Evolutionary conservation across 2,113 vertebrate genomes (phyloP), one percentile per base, ranked within the genome.

Genomic region (Pelobates fuscus): DNA sequence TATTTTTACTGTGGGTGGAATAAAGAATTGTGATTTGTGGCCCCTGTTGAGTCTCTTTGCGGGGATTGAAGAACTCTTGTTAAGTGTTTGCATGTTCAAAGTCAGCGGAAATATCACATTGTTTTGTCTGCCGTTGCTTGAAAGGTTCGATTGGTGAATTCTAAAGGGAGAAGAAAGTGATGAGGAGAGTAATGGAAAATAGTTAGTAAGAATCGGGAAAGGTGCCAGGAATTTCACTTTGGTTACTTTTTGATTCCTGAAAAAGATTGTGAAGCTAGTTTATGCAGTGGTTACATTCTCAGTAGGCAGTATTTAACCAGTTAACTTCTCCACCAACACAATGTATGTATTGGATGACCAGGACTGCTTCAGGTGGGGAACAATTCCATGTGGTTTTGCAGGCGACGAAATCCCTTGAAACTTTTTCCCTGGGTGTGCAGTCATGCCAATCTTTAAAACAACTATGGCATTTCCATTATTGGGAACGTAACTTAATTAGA

Each of bases 91-190:
- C n/a, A n/a, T n/a, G n/a, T n/a, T n/a, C n/a, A n/a, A n/a, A 49
- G 59, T 41, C 69, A 32, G 27, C 49, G 70, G 70, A 71, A 71
- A 52, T 52, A 62, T 71, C 49, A 62, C 10, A 55, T 65, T 74
- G 71, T 74, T 74, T 74, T 74, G 71, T 74, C 71, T 74, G 49
- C 61, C 3, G 29, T 18, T 18, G 46, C 49, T n/a, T 23, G 20
- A 54, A 43, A 63, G 60, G 26, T 49, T n/a, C 71, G 25, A 32
- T 72, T 46, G 18, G 4, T 30, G 24, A 74, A 74, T 60, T 25
- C 70, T 72, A n/a, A 44, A 52, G 70, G 61, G 46, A 55, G 64
- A 64, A 55, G 46, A 41, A n/a, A 44, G 32, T 46, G 57, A 15
- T 37, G 32, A 21, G 58, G 41, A 44, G 25, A 30, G 58, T 32